Percentiles rank a stretch among this genome's conserved stretches.
These are phyloP conservation scores for Microctonus hyperodae DNA, from an alignment of 2,888 invertebrate species.

Conservation along the genomic window DNA sequence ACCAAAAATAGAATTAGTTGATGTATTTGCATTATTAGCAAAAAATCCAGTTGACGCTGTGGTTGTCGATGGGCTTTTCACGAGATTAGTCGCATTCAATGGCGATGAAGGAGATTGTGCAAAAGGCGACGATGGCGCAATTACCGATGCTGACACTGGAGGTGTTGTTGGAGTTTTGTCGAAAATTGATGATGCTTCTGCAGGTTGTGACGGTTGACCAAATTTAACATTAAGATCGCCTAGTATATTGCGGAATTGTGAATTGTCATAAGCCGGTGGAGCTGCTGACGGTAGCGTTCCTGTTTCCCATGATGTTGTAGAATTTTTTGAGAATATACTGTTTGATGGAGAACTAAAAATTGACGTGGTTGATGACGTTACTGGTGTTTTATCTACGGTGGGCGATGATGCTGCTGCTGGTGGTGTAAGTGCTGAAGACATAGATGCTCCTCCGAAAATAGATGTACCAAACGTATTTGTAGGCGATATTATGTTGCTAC, in stretches of 20 bases:
- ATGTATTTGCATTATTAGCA: conserved; percentile 15
- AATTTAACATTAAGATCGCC: background rate
- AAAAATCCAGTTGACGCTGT: conserved; percentile 34
- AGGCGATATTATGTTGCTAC: conserved; percentile 34
- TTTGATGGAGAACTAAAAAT: conserved; percentile 1
- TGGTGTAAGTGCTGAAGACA: background rate
- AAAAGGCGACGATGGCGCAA: conserved; percentile 32
- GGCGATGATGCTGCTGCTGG: background rate
- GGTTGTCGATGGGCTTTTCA: conserved; percentile 24
- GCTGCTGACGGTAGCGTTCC: conserved; percentile 16
- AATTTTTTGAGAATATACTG: background rate
- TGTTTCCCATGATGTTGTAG: no score
- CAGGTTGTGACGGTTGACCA: background rate
- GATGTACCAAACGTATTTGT: conserved; percentile 28
- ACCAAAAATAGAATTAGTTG: conserved; percentile 39
- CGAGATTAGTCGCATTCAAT: conserved; percentile 31
- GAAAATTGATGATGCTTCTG: conserved; percentile 31
- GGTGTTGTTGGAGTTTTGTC: conserved; percentile 25
- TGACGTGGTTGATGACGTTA: conserved; percentile 3
- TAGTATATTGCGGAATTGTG: conserved; percentile 5
- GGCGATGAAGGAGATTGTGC: conserved; percentile 35
- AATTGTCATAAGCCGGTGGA: conserved; percentile 18
- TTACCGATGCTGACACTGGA: conserved; percentile 28
- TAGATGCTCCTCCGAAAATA: conserved; percentile 32
- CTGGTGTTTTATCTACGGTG: background rate